Conservation (phyloP, 2,888 invertebrate species). For the Cephus spinipes region DNA sequence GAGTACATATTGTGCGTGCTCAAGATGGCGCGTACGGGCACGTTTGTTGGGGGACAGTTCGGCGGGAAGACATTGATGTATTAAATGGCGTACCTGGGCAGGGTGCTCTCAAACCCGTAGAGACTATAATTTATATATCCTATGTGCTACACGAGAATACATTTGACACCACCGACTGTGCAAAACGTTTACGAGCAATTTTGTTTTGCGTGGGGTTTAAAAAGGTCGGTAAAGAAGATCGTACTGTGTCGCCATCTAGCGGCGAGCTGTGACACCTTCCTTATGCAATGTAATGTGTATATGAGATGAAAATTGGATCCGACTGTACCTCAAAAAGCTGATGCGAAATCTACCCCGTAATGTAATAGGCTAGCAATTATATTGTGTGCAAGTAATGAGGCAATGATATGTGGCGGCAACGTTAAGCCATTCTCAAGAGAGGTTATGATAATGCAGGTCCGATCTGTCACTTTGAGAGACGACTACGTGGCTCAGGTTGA, state of each 20-base stretch:
- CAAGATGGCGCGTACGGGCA: background rate
- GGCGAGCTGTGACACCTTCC: background rate
- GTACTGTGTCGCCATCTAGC: background rate
- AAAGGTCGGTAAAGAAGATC: background rate
- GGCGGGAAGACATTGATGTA: background rate
- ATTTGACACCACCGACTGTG: background rate
- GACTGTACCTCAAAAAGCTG: conserved; percentile 26
- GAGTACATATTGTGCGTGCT: background rate
- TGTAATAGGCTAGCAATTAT: conserved; percentile 39
- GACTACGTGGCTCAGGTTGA: background rate
- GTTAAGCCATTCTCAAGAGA: conserved; percentile 31
- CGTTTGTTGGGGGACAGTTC: conserved; percentile 31
- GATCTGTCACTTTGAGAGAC: background rate
- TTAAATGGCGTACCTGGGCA: conserved; percentile 8
- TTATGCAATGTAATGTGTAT: background rate
- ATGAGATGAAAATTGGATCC: background rate
- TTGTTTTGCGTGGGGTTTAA: background rate
- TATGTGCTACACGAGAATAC: background rate
- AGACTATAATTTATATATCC: conserved; percentile 14
- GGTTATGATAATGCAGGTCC: background rate
- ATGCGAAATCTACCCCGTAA: conserved; percentile 34
- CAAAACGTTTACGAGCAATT: background rate
- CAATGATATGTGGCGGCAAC: conserved; percentile 29
- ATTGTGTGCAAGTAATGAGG: conserved; percentile 33
- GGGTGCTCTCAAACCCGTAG: conserved; percentile 19